Base-by-base conservation (phyloP, 2,113 vertebrate genomes). In the Aptenodytes forsteri region DNA sequence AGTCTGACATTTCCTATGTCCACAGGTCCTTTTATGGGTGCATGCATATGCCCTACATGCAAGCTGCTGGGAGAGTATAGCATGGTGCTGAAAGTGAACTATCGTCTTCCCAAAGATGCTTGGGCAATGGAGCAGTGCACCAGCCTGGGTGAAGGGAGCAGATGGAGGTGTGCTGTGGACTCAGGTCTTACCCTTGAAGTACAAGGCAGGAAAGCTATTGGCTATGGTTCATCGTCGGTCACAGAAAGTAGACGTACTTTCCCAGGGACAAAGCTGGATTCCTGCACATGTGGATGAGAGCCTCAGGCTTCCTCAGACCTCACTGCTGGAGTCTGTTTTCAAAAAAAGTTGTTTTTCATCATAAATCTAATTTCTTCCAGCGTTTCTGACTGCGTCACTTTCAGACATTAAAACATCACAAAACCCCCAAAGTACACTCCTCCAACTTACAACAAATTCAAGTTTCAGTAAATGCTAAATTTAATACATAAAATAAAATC, bases 351-450 rank as follows among this genome's bases (percentile, higher is more conserved):
- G 16, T 38, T 97, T 91, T 79, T 82, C 32, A 87, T 89, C 80
- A 14, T 71, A 79, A 69, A 26, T 42, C 25, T 93, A 80, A 94
- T 95, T 95, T 96, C 78, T 85, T 89, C 69, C 83, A 95, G 81
- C 38, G 87, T 97, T 90, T 76, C 77, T 91, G 40, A 36, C 84
- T 93, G 32, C 9, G 5, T 84, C 65, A 64, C 26, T 94, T 90
- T 83, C 83, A 91, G 72, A 84, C 50, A 50, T 34, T 89, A 62
- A 91, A 94, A 91, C 55, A 75, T 71, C 76, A 81, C 54, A 46
- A 44, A 16, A 1, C 7, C 11, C 26, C 4, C 2, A 4, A 82
- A 85, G 17, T 49, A 69, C 1, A 0, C 8, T 75, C 5, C 21
- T 87, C n/a, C 34, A 91, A 26, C 11, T 83, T 55, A 59, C 3